phyloP scores from a whole-genome alignment of 2,888 invertebrate genomes.

The Ornithoptera alexandrae region DNA sequence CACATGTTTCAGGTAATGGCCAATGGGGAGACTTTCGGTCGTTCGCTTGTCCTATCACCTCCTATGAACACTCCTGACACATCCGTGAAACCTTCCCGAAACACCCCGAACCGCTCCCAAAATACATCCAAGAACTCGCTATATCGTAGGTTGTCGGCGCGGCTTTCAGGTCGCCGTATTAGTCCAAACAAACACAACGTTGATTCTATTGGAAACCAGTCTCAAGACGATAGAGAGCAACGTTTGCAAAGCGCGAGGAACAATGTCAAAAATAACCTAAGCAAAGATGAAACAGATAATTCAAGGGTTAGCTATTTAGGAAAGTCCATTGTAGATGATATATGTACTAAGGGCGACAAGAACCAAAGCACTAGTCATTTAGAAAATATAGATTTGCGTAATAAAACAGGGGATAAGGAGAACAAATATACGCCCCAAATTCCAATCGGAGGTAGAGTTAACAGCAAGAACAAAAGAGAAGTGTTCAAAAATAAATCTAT shows the following conservation, averaged over 20 bases:
- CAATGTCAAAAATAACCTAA: slow-evolving; percentile 56
- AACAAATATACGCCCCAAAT: slow-evolving; percentile 58
- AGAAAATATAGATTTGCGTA: slow-evolving; percentile 53
- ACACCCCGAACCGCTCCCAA: slow-evolving; percentile 66
- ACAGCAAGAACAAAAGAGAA: slow-evolving; percentile 68
- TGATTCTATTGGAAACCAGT: slow-evolving; percentile 38
- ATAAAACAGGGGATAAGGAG: slow-evolving; percentile 63
- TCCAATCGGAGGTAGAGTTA: slow-evolving; percentile 50
- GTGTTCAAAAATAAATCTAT: slow-evolving; percentile 75
- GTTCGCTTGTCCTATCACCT: slow-evolving; percentile 80
- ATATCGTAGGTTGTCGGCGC: slow-evolving; percentile 72
- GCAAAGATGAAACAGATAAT: slow-evolving; percentile 52
- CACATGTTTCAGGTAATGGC: slow-evolving; percentile 85
- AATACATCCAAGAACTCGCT: slow-evolving; percentile 72
- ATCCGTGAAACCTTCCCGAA: slow-evolving; percentile 57
- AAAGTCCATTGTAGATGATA: slow-evolving; percentile 57
- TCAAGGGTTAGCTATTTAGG: slow-evolving; percentile 62
- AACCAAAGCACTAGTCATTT: slow-evolving; percentile 45
- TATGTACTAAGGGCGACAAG: slow-evolving; percentile 46
- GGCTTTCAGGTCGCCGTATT: slow-evolving; percentile 65
- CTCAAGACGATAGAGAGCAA: slow-evolving; percentile 55
- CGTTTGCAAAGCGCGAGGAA: slow-evolving; percentile 58
- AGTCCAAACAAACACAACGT: slow-evolving; percentile 47
- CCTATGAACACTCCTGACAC: slow-evolving; percentile 66
- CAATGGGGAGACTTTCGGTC: slow-evolving; percentile 83